Evolutionary conservation across 2,888 invertebrate species (phyloP).

Genomic region (Eurois occulta): DNA sequence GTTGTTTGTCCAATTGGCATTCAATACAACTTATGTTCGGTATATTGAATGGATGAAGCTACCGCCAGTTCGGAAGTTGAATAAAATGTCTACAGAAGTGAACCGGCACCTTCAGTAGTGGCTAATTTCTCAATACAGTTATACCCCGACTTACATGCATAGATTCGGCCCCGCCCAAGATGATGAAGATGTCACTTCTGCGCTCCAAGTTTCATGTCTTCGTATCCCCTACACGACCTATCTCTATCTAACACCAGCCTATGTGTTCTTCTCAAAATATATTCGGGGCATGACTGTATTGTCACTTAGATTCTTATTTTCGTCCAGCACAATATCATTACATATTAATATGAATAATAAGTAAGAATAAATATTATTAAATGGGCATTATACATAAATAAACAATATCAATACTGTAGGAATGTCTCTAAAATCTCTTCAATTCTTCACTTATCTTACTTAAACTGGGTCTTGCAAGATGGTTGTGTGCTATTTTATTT

Average conservation of each 20-base stretch:
- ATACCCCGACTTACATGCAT: slow-evolving; percentile 51
- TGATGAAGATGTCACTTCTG: slow-evolving; percentile 26
- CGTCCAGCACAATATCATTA: neutral
- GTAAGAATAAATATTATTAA: neutral
- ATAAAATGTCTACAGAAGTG: slow-evolving; percentile 22
- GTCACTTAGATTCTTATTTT: neutral
- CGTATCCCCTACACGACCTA: slow-evolving; percentile 4
- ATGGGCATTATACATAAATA: neutral
- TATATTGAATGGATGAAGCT: slow-evolving; percentile 18
- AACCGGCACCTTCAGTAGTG: slow-evolving; percentile 38
- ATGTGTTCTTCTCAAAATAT: neutral
- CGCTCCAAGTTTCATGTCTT: slow-evolving; percentile 26
- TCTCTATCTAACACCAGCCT: neutral
- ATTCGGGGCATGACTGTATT: slow-evolving; percentile 17
- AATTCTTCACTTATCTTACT: neutral
- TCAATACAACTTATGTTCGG: slow-evolving; percentile 17
- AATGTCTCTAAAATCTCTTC: neutral
- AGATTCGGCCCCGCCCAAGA: slow-evolving; percentile 4
- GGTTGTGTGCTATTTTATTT: slow-evolving; percentile 1
- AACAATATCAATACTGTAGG: neutral
- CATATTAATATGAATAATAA: neutral
- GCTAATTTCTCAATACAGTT: slow-evolving; percentile 21
- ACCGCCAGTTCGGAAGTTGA: slow-evolving; percentile 27
- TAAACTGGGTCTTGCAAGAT: neutral
- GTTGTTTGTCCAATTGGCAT: neutral